Percentiles rank a stretch among this genome's conserved stretches.
phyloP scores from a whole-genome alignment of 2,888 invertebrate genomes.

The Aspidapion aeneum region DNA sequence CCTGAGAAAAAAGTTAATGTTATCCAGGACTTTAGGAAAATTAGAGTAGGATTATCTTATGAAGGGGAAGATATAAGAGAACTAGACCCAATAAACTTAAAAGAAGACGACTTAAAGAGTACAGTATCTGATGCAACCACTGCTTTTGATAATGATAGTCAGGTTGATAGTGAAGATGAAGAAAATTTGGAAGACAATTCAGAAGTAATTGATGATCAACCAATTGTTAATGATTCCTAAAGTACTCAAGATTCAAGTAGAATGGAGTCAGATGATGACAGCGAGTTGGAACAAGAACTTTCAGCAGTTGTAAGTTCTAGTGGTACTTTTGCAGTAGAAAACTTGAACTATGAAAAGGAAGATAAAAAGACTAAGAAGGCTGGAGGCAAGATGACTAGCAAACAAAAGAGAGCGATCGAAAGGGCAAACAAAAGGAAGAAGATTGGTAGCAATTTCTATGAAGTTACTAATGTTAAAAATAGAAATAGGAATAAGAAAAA shows the following conservation, averaged over 20 bases:
- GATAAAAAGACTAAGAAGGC: conserved; percentile 29
- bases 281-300: conserved; percentile 53
- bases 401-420: conserved; percentile 71
- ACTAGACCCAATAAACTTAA: conserved; percentile 48
- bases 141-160: neutral
- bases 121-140: conserved; percentile 20
- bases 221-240: neutral
- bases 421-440: conserved; percentile 74
- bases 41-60: conserved; percentile 58
- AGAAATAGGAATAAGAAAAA: conserved; percentile 71
- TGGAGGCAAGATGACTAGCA: conserved; percentile 65
- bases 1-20: conserved; percentile 53
- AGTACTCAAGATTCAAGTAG: conserved; percentile 22
- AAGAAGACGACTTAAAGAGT: neutral
- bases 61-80: conserved; percentile 56
- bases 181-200: conserved; percentile 23
- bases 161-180: conserved; percentile 37
- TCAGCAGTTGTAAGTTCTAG: conserved; percentile 39
- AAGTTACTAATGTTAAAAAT: conserved; percentile 85
- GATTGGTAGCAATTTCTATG: conserved; percentile 86
- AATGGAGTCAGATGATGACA: conserved; percentile 56
- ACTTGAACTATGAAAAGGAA: conserved; percentile 32
- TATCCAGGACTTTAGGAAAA: conserved; percentile 80
- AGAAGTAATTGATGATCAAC: too few species aligned
- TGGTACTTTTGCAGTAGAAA: conserved; percentile 51